Evolutionary conservation across 2,797 vertebrate genomes (phyloP).

Genomic region (Mormyrops boulengeri): DNA sequence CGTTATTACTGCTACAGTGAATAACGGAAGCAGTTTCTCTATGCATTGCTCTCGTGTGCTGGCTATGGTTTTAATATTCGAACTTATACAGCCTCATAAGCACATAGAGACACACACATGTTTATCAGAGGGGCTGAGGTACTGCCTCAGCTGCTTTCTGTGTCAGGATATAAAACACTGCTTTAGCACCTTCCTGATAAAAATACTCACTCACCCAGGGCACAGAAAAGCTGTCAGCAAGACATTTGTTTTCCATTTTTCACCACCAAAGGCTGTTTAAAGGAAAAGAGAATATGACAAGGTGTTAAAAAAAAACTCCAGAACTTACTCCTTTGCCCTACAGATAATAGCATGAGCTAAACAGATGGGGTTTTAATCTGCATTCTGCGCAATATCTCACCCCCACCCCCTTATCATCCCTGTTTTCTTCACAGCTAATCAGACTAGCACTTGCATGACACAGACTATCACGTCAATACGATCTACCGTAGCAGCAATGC

Average conservation of each 20-base stretch:
- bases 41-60: background rate
- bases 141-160: conserved; percentile 36
- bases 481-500: background rate
- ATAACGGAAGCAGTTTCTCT: background rate
- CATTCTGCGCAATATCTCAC: background rate
- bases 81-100: background rate
- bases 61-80: background rate
- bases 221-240: conserved; percentile 92
- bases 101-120: background rate
- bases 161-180: conserved; percentile 58
- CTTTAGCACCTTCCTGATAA: conserved; percentile 73
- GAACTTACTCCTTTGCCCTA: conserved; percentile 64
- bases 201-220: conserved; percentile 85
- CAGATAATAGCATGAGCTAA: conserved; percentile 58
- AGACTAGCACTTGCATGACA: background rate
- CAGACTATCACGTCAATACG: background rate
- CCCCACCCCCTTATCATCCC: background rate
- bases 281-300: conserved; percentile 60
- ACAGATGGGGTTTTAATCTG: conserved; percentile 62
- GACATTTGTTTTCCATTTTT: conserved; percentile 99
- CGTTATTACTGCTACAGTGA: background rate
- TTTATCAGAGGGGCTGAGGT: background rate
- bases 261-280: conserved; percentile 84
- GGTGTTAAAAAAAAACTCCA: conserved; percentile 59
- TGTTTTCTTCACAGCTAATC: background rate